Percentiles rank a stretch among this genome's conserved stretches.
Conservation (phyloP, 2,113 vertebrate species). For the Leucopternis melanops region DNA sequence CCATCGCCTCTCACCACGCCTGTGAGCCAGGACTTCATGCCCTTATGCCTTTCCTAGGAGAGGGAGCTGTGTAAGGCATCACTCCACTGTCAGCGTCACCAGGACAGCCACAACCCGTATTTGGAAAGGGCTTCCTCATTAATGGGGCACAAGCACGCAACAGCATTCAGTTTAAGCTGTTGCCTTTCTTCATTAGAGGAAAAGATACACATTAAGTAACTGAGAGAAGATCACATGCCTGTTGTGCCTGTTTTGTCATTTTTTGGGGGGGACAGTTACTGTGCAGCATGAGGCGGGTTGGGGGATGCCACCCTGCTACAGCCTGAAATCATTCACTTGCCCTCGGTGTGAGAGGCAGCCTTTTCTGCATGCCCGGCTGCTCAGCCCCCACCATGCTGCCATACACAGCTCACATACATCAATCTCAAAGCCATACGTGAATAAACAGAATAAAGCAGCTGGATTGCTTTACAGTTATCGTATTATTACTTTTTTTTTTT, state of each 20-base stretch:
- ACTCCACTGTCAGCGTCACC: fast-evolving
- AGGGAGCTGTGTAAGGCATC: background rate
- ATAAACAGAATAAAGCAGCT: background rate
- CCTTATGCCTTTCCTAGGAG: background rate
- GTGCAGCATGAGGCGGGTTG: fast-evolving
- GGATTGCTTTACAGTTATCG: background rate
- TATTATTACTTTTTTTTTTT: background rate
- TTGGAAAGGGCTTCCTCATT: background rate
- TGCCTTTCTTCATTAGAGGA: background rate
- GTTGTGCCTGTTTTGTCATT: background rate
- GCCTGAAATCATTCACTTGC: background rate
- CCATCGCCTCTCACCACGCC: background rate
- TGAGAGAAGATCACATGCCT: background rate
- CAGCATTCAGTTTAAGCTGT: fast-evolving
- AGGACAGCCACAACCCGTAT: background rate
- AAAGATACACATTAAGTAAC: background rate
- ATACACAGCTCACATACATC: background rate
- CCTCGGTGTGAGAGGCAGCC: background rate
- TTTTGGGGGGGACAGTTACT: background rate
- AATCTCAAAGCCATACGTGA: background rate
- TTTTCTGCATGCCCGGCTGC: background rate
- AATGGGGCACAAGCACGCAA: background rate
- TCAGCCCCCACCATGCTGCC: background rate
- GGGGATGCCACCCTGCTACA: background rate
- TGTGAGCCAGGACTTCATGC: background rate